Base-by-base conservation (phyloP, 2,888 invertebrate species). In the Steinernema scapterisci region DNA sequence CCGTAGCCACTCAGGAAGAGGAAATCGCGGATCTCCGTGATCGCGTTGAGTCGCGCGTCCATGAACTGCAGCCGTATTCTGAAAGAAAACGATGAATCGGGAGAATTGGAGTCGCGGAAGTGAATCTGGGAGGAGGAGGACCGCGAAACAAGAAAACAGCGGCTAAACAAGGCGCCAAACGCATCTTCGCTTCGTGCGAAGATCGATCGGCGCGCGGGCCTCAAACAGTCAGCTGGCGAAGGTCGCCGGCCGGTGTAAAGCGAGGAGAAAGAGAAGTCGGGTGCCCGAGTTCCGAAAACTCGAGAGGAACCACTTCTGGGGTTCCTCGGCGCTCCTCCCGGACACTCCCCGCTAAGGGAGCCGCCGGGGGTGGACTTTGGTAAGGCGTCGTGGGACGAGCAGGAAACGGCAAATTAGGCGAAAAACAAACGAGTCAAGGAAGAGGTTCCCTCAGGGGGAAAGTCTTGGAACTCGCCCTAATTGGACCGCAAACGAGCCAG, bases 1-100 rank as follows among this genome's bases (percentile, higher is more conserved):
- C 83, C 83, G 75, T 81, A 83, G 21, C 83, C 83, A 44, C 81
- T 76, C n/a, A 82, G 70, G 48, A 74, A 81, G 27, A 83, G 76
- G 52, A 78, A 79, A 6, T 81, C 81, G 9, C 79, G 71, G 21
- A 83, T 75, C 74, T 83, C 75, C n/a, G 74, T 77, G 70, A 83
- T 27, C 25, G 63, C 63, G 63, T 63, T 63, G 31, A 63, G 63
- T 6, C 63, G 63, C 6, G 63, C 27, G 31, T 63, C 63, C 63
- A 63, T 63, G 63, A 63, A 63, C 16, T 63, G 63, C 27, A 63
- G 63, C 3, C 63, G 63, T 25, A 63, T 63, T 63, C 63, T 63
- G 63, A 31, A 63, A 19, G 21, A 25, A 21, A 19, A 6, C 16
- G n/a, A 16, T 48, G 48, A 48, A 19, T 38, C 9, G 38, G 9